These are phyloP conservation scores for Scelioninae gen. 2 DNA, from an alignment of 2,888 invertebrate genomes.

Conservation along the genomic window DNA sequence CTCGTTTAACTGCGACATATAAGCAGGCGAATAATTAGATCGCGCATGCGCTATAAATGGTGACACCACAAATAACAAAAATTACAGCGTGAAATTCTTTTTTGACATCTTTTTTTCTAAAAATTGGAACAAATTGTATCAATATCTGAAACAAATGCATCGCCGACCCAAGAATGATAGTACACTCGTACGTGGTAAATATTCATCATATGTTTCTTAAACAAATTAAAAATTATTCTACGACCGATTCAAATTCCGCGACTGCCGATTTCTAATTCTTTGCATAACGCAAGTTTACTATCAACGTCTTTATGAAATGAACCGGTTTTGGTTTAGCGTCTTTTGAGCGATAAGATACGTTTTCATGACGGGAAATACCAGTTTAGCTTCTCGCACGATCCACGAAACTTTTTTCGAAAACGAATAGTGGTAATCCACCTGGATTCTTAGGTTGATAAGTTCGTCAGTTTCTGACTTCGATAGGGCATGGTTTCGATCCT, in stretches of 20 bases:
- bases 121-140: too few relatives aligned
- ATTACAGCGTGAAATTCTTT: too few relatives aligned
- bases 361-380: constrained; percentile 30
- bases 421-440: constrained; percentile 25
- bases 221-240: too few relatives aligned
- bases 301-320: constrained; percentile 52
- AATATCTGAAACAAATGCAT: too few relatives aligned
- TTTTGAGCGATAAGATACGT: constrained; percentile 40
- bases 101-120: too few relatives aligned
- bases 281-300: constrained; percentile 42
- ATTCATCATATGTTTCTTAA: too few relatives aligned
- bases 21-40: too few relatives aligned
- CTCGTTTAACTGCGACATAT: too few relatives aligned
- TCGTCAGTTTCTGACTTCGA: constrained; percentile 11
- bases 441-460: constrained; percentile 31
- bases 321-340: constrained; percentile 45
- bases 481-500: not conserved
- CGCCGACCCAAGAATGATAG: too few relatives aligned
- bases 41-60: too few relatives aligned
- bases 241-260: constrained; percentile 26
- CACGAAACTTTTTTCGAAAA: constrained; percentile 10
- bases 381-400: constrained; percentile 38
- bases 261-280: constrained; percentile 45
- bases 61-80: too few relatives aligned
- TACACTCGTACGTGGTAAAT: too few relatives aligned